phyloP scores from a whole-genome alignment of 2,888 invertebrate species.

The Hydrotaea diabolus region DNA sequence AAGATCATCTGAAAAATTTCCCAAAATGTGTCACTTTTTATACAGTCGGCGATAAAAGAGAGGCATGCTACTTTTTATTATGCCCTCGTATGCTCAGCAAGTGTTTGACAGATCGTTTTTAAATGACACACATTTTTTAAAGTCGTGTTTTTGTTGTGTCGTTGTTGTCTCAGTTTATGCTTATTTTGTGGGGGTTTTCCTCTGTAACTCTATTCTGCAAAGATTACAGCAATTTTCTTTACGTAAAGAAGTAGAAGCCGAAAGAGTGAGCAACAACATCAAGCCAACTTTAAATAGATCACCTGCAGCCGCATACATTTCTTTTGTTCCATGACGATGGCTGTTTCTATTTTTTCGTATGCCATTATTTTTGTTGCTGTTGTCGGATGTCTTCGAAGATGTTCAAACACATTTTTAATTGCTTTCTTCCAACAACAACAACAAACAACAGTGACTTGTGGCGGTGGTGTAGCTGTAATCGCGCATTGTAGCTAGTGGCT shows the following conservation, averaged over 20 bases:
- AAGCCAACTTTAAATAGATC: not conserved
- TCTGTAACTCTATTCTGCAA: not conserved
- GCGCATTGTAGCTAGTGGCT: too few relatives aligned
- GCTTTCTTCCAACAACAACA: conserved; percentile 31
- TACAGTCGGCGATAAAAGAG: too few relatives aligned
- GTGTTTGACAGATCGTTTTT: conserved; percentile 23
- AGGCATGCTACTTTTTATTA: not conserved
- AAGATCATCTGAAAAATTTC: too few relatives aligned
- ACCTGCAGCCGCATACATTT: conserved; percentile 24
- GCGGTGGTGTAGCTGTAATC: not conserved
- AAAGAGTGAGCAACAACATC: not conserved
- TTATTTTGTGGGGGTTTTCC: not conserved
- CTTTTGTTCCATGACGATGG: not conserved
- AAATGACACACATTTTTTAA: conserved; percentile 10
- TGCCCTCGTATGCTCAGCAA: not conserved
- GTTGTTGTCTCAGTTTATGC: not conserved
- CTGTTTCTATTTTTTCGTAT: not conserved
- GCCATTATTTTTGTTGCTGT: not conserved
- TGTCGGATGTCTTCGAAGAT: conserved; percentile 1
- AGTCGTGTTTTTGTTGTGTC: not conserved
- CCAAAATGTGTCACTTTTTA: too few relatives aligned
- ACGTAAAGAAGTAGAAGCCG: not conserved
- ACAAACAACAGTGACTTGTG: not conserved
- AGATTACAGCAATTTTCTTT: not conserved
- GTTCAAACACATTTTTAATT: conserved; percentile 12